Percentiles rank a stretch among this genome's conserved stretches.
phyloP scores from a whole-genome alignment of 2,888 invertebrate species.

The Watsonalla binaria region DNA sequence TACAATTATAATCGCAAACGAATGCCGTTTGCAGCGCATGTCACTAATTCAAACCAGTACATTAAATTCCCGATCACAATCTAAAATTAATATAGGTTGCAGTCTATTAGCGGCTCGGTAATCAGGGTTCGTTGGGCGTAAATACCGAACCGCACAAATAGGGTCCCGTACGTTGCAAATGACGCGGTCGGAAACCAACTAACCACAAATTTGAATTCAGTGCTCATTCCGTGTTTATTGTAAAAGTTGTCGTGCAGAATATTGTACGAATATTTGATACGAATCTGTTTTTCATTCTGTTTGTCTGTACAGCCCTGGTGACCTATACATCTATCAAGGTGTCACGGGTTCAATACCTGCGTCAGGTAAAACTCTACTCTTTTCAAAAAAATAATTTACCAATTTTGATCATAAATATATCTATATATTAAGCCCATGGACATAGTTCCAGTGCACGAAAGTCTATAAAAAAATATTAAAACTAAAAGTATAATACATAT shows the following conservation, averaged over 20 bases:
- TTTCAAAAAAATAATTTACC: too few relatives aligned
- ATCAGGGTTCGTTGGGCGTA: slow-evolving; percentile 23
- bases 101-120: slow-evolving; percentile 21
- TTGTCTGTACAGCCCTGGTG: background rate
- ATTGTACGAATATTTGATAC: background rate
- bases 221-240: slow-evolving; percentile 18
- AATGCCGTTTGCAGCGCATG: too few relatives aligned
- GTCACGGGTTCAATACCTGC: too few relatives aligned
- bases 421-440: too few relatives aligned
- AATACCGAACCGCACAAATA: slow-evolving; percentile 8
- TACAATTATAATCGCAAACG: too few relatives aligned
- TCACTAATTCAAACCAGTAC: too few relatives aligned
- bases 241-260: background rate
- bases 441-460: too few relatives aligned
- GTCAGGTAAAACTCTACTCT: too few relatives aligned
- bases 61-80: background rate
- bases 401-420: too few relatives aligned
- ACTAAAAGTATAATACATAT: too few relatives aligned
- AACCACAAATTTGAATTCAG: slow-evolving; percentile 35
- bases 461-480: too few relatives aligned
- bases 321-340: background rate
- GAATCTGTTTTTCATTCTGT: background rate
- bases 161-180: slow-evolving; percentile 26
- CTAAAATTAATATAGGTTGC: background rate
- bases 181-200: slow-evolving; percentile 30